These are phyloP conservation scores for Ruditapes philippinarum DNA, from an alignment of 1,140 invertebrate species.

Conservation along the genomic window DNA sequence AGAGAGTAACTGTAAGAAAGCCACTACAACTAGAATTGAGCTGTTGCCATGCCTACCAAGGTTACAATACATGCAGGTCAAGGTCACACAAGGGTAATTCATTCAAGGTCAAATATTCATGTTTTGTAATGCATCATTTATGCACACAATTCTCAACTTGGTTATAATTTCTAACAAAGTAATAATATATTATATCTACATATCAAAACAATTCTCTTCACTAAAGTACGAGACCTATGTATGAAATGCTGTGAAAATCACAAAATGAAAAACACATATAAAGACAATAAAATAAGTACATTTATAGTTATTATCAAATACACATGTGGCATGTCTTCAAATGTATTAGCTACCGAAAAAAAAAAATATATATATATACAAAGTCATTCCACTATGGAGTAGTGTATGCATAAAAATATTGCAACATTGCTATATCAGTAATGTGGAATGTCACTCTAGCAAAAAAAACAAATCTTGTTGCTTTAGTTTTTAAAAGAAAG, in stretches of 20 bases:
- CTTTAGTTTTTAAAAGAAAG: too few species aligned
- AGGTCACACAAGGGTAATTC: slow-evolving; percentile 56
- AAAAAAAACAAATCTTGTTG: too few species aligned
- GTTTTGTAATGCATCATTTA: not conserved
- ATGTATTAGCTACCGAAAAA: not conserved
- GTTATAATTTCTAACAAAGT: slow-evolving; percentile 40
- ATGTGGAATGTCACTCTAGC: too few species aligned
- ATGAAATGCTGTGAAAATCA: not conserved
- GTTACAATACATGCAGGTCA: slow-evolving; percentile 58
- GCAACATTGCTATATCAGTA: not conserved
- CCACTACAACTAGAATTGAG: slow-evolving; percentile 56
- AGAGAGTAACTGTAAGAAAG: slow-evolving; percentile 31
- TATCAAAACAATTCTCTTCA: not conserved
- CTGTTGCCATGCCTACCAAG: slow-evolving; percentile 45
- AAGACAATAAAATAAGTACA: not conserved
- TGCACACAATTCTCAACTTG: slow-evolving; percentile 28
- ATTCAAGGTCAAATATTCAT: slow-evolving; percentile 23
- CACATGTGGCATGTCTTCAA: not conserved
- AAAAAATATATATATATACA: too few species aligned
- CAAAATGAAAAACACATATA: slow-evolving; percentile 5
- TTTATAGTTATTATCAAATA: not conserved
- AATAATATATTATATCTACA: not conserved
- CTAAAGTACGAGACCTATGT: not conserved
- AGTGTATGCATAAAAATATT: not conserved
- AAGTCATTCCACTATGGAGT: not conserved